Base-by-base conservation (phyloP, 2,113 vertebrate species). In the Eira barbara region DNA sequence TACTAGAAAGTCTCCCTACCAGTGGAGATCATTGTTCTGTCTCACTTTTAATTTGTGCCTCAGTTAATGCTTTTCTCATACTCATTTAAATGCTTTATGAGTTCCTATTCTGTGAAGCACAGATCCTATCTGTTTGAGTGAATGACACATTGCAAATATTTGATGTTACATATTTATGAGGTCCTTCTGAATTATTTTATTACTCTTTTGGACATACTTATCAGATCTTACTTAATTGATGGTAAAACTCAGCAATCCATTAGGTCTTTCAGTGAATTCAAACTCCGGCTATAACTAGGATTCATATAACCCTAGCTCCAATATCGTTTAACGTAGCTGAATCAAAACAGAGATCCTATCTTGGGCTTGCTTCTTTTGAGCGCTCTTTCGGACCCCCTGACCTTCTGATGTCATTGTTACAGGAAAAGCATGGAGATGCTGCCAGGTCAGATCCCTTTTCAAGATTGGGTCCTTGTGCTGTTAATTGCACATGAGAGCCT, bases 131-230 rank as follows among this genome's bases (percentile, higher is more conserved):
- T 97, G 84, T 97, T 92, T 96, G 95, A 97, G 95, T 97, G 97
- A 97, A 88, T 79, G 92, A 95, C 84, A 94, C 87, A 94, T 97
- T 85, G 71, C 97, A 97, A 97, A 98, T 98, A 98, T 98, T 98
- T 97, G 92, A 97, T 92, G 82, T 96, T 97, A 96, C 78, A 92
- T 97, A 98, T 97, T 96, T 98, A 98, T 97, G 97, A 98, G 95
- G 87, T 57, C 89, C 31, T 31, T 97, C 79, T 82, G 94, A 98
- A 98, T 97, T 97, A 94, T 47, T 98, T 61, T 97, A 96, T 96
- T 94, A 81, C 86, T 84, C 96, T 65, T 57, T 93, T 97, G 93
- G 84, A 95, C 81, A 95, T 85, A 78, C 31, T 97, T 98, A 80
- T 95, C 31, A 81, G 69, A 69, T 85, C 88, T 96, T 87, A 89